phyloP scores from a whole-genome alignment of 2,113 vertebrate species.

The Helogale parvula region DNA sequence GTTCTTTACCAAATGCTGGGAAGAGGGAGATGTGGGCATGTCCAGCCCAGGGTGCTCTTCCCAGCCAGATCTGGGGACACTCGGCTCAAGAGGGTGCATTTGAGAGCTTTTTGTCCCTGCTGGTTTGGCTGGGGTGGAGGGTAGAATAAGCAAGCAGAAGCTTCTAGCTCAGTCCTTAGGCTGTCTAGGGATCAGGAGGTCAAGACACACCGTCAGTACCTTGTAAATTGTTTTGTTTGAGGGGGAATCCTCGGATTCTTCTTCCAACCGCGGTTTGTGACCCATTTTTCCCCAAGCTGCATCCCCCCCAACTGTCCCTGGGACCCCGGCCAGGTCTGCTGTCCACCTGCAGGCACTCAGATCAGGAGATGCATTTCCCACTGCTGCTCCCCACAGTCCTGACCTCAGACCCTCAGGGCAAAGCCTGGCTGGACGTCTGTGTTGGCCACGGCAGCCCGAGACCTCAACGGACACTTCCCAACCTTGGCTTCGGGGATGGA shows the following conservation, averaged over 20 bases:
- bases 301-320: not conserved
- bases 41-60: not conserved
- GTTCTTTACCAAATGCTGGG: not conserved
- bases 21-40: not conserved
- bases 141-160: not conserved
- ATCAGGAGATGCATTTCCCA: too few species aligned
- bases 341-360: not conserved
- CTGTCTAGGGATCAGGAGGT: not conserved
- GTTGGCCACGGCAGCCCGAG: not conserved
- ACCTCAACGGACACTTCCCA: not conserved
- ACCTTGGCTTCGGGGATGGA: not conserved
- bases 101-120: not conserved
- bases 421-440: not conserved
- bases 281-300: not conserved
- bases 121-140: not conserved
- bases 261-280: not conserved
- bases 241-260: not conserved
- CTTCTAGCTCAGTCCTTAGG: not conserved
- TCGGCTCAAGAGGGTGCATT: rapidly evolving
- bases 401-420: not conserved
- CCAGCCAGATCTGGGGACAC: not conserved
- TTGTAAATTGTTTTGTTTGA: not conserved
- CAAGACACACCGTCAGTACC: not conserved
- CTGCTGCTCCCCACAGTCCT: not conserved
- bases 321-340: not conserved